Conservation (phyloP, 2,888 invertebrate species). For the Nematopogon swammerdamellus region DNA sequence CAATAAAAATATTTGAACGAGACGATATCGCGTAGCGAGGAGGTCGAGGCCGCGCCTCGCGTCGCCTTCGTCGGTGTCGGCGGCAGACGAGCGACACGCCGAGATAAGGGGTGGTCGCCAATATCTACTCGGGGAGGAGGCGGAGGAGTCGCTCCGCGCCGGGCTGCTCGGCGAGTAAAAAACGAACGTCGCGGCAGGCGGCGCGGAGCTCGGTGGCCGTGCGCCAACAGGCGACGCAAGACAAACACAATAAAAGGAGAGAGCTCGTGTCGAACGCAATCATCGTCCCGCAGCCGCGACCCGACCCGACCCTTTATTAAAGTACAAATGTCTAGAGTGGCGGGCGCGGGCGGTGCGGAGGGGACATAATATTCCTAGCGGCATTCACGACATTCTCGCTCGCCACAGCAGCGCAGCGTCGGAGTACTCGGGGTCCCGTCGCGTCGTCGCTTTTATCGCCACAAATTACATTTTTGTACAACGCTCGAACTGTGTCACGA, state of each 20-base stretch:
- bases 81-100: background rate
- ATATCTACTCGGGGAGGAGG: constrained; percentile 4
- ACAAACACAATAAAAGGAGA: constrained; percentile 42
- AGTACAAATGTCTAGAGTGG: background rate
- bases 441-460: background rate
- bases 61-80: background rate
- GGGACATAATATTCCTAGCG: background rate
- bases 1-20: background rate
- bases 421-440: no score
- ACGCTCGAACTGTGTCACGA: background rate
- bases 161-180: constrained; percentile 32
- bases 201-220: constrained; percentile 26
- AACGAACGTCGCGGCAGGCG: constrained; percentile 24
- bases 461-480: background rate
- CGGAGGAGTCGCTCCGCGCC: no score
- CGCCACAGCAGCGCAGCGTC: no score
- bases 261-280: constrained; percentile 32
- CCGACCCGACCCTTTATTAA: constrained; percentile 1
- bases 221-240: constrained; percentile 30
- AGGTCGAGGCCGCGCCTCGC: background rate
- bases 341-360: background rate
- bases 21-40: background rate
- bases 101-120: background rate
- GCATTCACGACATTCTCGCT: background rate
- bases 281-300: constrained; percentile 7